These are phyloP conservation scores for Hippocampus abdominalis DNA, from an alignment of 2,113 vertebrate species.

Conservation along the genomic window DNA sequence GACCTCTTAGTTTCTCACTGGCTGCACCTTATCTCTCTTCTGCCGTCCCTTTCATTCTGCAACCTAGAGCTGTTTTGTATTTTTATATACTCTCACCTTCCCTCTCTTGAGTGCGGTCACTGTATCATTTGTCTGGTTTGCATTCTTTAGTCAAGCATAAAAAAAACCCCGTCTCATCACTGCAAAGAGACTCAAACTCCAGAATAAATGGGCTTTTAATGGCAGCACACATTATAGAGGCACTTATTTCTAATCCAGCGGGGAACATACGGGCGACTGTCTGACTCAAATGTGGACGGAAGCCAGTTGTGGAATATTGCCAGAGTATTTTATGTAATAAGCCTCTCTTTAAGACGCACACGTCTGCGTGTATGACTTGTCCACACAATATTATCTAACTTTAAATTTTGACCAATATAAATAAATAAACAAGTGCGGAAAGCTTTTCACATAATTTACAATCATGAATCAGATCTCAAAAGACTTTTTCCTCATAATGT, in stretches of 20 bases:
- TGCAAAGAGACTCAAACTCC: conserved; percentile 55
- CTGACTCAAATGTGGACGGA: conserved; percentile 44
- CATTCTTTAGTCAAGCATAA: conserved; percentile 32
- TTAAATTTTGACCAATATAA: not conserved
- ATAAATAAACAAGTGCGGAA: not conserved
- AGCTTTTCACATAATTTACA: not conserved
- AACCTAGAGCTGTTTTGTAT: not conserved
- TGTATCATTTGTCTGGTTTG: conserved; percentile 21
- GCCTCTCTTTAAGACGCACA: not conserved
- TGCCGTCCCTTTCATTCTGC: conserved; percentile 26
- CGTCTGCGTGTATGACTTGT: not conserved
- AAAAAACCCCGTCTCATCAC: conserved; percentile 68
- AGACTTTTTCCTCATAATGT: not conserved
- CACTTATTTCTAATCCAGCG: conserved; percentile 46
- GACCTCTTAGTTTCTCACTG: conserved; percentile 64
- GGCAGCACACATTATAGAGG: conserved; percentile 61
- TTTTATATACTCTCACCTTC: not conserved
- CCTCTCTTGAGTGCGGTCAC: conserved; percentile 13
- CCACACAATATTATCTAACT: not conserved
- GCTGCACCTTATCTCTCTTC: conserved; percentile 49
- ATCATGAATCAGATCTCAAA: not conserved
- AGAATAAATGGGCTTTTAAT: conserved; percentile 74
- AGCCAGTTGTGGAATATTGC: not conserved
- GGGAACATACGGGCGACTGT: conserved; percentile 69
- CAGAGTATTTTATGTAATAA: not conserved